These are phyloP conservation scores for Chrysogorgia sp. DNA, from an alignment of 92 coral and sea anemone species.

Conservation along the genomic window DNA sequence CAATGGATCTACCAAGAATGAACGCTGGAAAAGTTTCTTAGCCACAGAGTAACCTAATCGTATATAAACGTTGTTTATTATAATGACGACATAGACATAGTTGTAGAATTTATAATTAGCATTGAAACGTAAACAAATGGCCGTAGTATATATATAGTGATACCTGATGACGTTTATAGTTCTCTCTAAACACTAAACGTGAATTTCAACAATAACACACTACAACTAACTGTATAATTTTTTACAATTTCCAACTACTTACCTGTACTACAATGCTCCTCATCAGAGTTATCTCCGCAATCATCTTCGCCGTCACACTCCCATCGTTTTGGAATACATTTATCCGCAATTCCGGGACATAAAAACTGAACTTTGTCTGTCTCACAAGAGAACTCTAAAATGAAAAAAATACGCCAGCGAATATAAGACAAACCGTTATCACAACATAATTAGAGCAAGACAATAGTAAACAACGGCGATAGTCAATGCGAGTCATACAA, in stretches of 20 bases:
- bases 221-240: too few species aligned
- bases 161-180: neutral
- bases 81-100: too few species aligned
- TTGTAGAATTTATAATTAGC: too few species aligned
- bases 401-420: neutral
- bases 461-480: neutral
- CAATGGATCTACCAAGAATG: too few species aligned
- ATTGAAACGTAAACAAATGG: too few species aligned
- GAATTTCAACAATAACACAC: too few species aligned
- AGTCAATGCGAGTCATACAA: neutral
- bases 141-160: too few species aligned
- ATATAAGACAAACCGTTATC: neutral
- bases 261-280: neutral
- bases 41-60: too few species aligned
- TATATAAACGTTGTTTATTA: too few species aligned
- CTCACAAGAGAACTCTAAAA: conserved; percentile 15
- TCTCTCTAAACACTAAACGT: neutral
- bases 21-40: too few species aligned
- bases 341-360: neutral
- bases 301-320: conserved; percentile 26
- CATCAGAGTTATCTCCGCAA: conserved; percentile 23
- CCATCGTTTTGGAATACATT: conserved; percentile 32
- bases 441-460: neutral
- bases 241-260: neutral
- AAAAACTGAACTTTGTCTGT: conserved; percentile 23